These are phyloP conservation scores for Sthenelais limicola DNA, from an alignment of 2,888 invertebrate genomes.

Conservation along the genomic window DNA sequence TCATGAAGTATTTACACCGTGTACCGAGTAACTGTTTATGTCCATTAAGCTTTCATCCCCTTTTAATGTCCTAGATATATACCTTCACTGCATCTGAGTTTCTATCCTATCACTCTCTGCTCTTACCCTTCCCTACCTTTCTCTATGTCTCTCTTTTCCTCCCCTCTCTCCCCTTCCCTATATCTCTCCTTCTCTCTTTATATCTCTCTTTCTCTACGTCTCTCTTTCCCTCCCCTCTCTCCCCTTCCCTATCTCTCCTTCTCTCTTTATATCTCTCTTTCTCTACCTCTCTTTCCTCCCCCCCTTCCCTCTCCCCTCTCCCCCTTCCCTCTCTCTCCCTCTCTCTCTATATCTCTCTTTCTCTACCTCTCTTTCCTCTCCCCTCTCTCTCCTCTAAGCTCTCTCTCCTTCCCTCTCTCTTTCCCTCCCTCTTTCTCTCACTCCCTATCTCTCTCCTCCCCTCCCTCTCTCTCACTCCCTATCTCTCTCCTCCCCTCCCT, in stretches of 20 bases:
- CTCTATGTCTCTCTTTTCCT: conserved; percentile 16
- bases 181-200: background rate
- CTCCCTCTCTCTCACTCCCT: conserved; percentile 17
- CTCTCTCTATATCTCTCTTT: too few species aligned
- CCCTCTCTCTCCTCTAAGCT: background rate
- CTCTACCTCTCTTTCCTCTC: background rate
- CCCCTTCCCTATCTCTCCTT: background rate
- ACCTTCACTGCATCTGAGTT: background rate
- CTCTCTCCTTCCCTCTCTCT: background rate
- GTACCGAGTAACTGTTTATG: too few species aligned
- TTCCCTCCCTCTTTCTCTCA: background rate
- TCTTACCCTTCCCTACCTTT: conserved; percentile 2
- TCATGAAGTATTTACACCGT: too few species aligned
- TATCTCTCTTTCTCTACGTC: background rate
- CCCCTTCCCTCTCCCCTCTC: too few species aligned
- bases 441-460: background rate
- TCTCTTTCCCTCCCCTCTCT: too few species aligned
- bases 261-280: too few species aligned
- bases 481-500: too few species aligned
- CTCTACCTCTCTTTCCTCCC: too few species aligned
- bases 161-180: conserved; percentile 6
- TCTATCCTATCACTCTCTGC: background rate
- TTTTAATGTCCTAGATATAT: too few species aligned
- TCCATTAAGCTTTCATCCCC: too few species aligned
- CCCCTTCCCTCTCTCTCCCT: too few species aligned